phyloP scores from a whole-genome alignment of 35 echinoderm and acorn worm genomes.

The Chiridota heheva region DNA sequence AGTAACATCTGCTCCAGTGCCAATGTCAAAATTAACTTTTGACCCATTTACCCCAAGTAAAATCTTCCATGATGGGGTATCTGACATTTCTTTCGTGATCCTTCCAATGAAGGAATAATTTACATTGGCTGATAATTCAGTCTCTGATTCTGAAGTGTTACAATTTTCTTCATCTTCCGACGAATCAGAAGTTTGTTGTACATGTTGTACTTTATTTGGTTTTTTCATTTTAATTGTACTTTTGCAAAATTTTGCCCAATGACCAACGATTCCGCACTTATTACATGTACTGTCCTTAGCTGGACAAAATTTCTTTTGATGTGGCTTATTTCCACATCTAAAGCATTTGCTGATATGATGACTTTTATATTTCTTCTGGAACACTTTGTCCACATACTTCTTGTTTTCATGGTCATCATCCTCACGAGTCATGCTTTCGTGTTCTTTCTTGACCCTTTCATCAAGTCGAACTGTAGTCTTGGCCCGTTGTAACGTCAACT shows the following conservation, averaged over 20 bases:
- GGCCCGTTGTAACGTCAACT: constrained; percentile 7
- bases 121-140: neutral
- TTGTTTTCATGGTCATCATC: neutral
- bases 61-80: constrained; percentile 3
- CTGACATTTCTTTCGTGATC: neutral
- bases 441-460: constrained; percentile 5
- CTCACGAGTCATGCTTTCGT: neutral
- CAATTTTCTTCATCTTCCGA: neutral
- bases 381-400: neutral
- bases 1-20: constrained; percentile 10
- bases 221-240: neutral
- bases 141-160: neutral
- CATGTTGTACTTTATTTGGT: neutral
- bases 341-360: constrained; percentile 1
- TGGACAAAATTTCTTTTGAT: neutral
- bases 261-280: neutral
- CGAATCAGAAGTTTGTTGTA: neutral
- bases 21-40: constrained; percentile 24
- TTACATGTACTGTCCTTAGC: constrained; percentile 4
- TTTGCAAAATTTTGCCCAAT: constrained; percentile 9
- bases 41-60: neutral
- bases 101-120: constrained; percentile 23
- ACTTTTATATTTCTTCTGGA: neutral
- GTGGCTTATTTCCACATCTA: constrained; percentile 13
- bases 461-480: constrained; percentile 14